phyloP scores from a whole-genome alignment of 2,888 invertebrate species.

The Augiades crinisus region DNA sequence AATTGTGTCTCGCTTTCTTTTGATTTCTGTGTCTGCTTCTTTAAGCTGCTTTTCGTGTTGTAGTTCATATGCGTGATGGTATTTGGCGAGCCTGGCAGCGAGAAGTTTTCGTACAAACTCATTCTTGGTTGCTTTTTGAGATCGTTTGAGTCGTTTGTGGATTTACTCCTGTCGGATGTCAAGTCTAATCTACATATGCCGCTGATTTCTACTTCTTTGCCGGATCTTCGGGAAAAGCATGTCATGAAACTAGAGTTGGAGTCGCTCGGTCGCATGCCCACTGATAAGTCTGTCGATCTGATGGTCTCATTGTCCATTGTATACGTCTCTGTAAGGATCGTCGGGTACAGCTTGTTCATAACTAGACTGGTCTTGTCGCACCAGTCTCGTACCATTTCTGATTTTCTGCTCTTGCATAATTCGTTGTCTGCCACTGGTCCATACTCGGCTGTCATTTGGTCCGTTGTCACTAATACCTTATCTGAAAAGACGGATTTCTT shows the following conservation, averaged over 20 bases:
- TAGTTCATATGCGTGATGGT: constrained; percentile 66
- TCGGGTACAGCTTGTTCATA: constrained; percentile 71
- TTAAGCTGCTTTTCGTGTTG: constrained; percentile 58
- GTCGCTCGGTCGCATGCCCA: neutral
- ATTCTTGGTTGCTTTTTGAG: constrained; percentile 41
- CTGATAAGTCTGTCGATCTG: constrained; percentile 42
- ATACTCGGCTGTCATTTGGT: constrained; percentile 83
- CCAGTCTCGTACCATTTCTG: constrained; percentile 70
- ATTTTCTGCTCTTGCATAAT: constrained; percentile 52
- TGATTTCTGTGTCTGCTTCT: constrained; percentile 38
- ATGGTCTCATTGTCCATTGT: constrained; percentile 55
- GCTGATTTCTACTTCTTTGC: constrained; percentile 52
- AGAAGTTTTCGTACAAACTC: constrained; percentile 69
- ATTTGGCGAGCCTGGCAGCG: constrained; percentile 66
- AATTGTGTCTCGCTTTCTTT: constrained; percentile 23
- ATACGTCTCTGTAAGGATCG: constrained; percentile 63
- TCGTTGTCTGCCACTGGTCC: constrained; percentile 56
- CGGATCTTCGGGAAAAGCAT: constrained; percentile 48
- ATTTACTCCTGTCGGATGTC: constrained; percentile 42
- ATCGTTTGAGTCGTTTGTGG: constrained; percentile 26
- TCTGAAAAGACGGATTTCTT: constrained; percentile 63
- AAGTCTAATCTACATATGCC: constrained; percentile 54
- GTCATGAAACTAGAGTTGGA: constrained; percentile 56
- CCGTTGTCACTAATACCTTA: constrained; percentile 83
- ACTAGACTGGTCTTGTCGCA: constrained; percentile 63